Percentiles rank a stretch among this genome's conserved stretches.
These are phyloP conservation scores for Dipodomys spectabilis DNA, from an alignment of 2,113 vertebrate species.

Conservation along the genomic window DNA sequence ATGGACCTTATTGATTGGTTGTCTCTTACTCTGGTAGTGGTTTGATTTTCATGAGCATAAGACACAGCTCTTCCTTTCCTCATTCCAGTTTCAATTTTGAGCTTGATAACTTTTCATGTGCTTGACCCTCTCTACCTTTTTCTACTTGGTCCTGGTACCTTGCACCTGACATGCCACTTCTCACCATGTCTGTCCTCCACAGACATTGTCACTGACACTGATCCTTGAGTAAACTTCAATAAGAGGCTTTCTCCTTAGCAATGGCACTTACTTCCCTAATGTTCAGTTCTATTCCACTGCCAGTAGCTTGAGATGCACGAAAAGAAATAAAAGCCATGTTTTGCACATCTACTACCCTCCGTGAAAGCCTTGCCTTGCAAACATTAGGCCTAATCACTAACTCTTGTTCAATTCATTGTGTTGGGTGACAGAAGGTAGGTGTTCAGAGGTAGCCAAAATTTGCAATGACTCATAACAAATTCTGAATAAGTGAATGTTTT, in stretches of 20 bases:
- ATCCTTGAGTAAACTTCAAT: not conserved
- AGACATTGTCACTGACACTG: not conserved
- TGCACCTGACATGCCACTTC: too few species aligned
- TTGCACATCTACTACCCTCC: not conserved
- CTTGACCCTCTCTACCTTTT: too few species aligned
- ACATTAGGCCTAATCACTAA: not conserved
- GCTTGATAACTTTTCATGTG: too few species aligned
- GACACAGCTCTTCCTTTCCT: too few species aligned
- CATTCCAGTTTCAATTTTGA: too few species aligned
- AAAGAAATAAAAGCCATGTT: not conserved
- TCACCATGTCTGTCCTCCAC: too few species aligned
- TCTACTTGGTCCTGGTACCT: too few species aligned
- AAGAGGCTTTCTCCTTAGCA: not conserved
- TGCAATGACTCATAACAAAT: constrained; percentile 48
- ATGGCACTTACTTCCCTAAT: not conserved
- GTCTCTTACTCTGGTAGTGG: too few species aligned
- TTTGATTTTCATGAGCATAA: too few species aligned
- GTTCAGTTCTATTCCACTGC: not conserved
- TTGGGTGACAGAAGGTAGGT: not conserved
- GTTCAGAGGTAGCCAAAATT: constrained; percentile 29
- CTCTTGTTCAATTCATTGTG: constrained; percentile 38
- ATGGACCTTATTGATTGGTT: too few species aligned
- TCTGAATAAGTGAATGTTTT: constrained; percentile 54
- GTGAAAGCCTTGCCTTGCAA: constrained; percentile 23
- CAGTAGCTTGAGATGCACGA: not conserved